Percentiles rank a stretch among this genome's conserved stretches.
Evolutionary conservation across 2,888 invertebrate genomes (phyloP).

Genomic region (Heliconius aoede): DNA sequence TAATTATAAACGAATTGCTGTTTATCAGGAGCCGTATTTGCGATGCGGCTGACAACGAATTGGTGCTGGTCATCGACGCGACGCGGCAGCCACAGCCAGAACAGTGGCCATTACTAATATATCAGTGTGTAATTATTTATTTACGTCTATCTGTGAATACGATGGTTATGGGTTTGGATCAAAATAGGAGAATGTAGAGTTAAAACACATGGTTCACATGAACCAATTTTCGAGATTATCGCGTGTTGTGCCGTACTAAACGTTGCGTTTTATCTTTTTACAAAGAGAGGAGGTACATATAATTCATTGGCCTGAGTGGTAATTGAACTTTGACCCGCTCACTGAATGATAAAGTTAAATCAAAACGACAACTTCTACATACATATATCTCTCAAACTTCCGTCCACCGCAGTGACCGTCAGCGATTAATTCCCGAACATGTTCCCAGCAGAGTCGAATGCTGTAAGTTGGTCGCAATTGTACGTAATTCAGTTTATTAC

Average conservation of each 20-base stretch:
- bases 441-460: neutral
- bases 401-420: slow-evolving; percentile 11
- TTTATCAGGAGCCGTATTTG: slow-evolving; percentile 13
- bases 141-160: too few relatives aligned
- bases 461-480: slow-evolving; percentile 1
- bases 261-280: neutral
- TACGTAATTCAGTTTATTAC: slow-evolving; percentile 6
- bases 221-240: neutral
- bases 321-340: neutral
- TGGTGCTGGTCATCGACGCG: slow-evolving; percentile 2
- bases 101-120: neutral
- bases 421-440: neutral
- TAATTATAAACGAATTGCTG: slow-evolving; percentile 27
- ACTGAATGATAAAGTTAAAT: too few relatives aligned
- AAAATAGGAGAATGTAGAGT: too few relatives aligned
- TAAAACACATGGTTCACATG: neutral
- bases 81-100: too few relatives aligned
- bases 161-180: too few relatives aligned
- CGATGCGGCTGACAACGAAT: slow-evolving; percentile 20
- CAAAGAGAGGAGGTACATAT: neutral
- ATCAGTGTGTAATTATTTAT: neutral
- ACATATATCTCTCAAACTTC: neutral
- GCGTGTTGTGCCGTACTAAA: neutral
- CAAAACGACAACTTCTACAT: neutral
- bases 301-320: neutral